Evolutionary conservation across 2,888 invertebrate species (phyloP).

Genomic region (Hoplodrina ambigua): DNA sequence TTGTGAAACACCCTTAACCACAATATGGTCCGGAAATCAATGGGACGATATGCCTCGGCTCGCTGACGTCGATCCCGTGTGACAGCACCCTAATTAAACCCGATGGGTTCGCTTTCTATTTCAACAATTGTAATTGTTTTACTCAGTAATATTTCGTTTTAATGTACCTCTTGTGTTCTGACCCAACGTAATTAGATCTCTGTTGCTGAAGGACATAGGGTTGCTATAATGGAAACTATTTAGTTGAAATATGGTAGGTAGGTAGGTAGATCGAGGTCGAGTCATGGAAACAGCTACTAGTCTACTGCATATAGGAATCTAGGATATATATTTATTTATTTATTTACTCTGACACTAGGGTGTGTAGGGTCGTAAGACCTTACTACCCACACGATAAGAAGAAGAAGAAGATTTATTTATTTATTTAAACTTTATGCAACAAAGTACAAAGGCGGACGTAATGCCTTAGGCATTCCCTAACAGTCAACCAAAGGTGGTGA

Average conservation of each 20-base stretch:
- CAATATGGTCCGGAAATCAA: conserved; percentile 64
- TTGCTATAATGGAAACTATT: conserved; percentile 27
- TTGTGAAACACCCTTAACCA: conserved; percentile 42
- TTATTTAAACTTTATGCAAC: too few relatives aligned
- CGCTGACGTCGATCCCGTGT: conserved; percentile 62
- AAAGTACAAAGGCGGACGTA: too few relatives aligned
- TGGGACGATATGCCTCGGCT: conserved; percentile 60
- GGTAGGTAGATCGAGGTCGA: too few relatives aligned
- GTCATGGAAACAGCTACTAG: too few relatives aligned
- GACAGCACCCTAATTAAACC: conserved; percentile 77
- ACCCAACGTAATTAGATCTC: conserved; percentile 51
- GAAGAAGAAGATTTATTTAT: too few relatives aligned
- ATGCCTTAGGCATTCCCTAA: too few relatives aligned
- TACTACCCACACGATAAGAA: too few relatives aligned
- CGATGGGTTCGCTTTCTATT: conserved; percentile 61
- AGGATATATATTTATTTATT: too few relatives aligned
- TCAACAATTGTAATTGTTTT: conserved; percentile 59
- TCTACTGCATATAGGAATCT: too few relatives aligned
- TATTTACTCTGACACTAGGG: too few relatives aligned
- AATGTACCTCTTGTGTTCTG: conserved; percentile 41
- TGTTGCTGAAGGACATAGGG: conserved; percentile 10
- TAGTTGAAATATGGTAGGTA: neutral
- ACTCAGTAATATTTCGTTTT: conserved; percentile 52
- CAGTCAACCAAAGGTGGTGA: too few relatives aligned
- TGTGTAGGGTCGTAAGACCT: too few relatives aligned